Evolutionary conservation across 2,113 vertebrate genomes (phyloP).

Genomic region (Datnioides undecimradiatus): DNA sequence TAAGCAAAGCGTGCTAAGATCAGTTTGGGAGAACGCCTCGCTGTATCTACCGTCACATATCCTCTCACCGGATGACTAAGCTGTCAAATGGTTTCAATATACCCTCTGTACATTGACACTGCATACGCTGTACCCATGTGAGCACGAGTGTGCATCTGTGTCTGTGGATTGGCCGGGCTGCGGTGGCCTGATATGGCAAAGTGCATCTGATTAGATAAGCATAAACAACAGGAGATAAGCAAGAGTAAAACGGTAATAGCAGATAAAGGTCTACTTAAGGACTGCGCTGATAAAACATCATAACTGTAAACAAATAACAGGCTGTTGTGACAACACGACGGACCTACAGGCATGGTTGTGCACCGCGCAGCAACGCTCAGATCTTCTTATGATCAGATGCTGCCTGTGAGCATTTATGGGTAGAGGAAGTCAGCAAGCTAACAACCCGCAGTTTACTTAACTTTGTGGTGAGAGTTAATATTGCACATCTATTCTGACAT

Average conservation of each 20-base stretch:
- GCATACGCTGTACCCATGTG: not conserved
- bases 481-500: not conserved
- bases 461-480: not conserved
- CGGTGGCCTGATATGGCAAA: slow-evolving; percentile 35
- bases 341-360: not conserved
- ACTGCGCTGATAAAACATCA: not conserved
- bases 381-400: not conserved
- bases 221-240: slow-evolving; percentile 2
- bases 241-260: not conserved
- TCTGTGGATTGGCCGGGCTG: slow-evolving; percentile 18
- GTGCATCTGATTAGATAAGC: slow-evolving; percentile 3
- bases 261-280: not conserved
- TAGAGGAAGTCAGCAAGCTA: not conserved
- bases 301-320: slow-evolving; percentile 1
- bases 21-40: not conserved
- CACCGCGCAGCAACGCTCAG: not conserved
- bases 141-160: not conserved
- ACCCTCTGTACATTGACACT: not conserved
- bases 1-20: not conserved
- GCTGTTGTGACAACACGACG: not conserved
- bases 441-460: not conserved
- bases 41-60: not conserved
- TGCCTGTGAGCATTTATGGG: not conserved
- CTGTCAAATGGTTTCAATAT: slow-evolving; percentile 4
- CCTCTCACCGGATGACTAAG: slow-evolving; percentile 8